Percentiles rank a stretch among this genome's conserved stretches.
These are phyloP conservation scores for Phalloptychus januarius DNA, from an alignment of 2,797 vertebrate genomes.

Conservation along the genomic window DNA sequence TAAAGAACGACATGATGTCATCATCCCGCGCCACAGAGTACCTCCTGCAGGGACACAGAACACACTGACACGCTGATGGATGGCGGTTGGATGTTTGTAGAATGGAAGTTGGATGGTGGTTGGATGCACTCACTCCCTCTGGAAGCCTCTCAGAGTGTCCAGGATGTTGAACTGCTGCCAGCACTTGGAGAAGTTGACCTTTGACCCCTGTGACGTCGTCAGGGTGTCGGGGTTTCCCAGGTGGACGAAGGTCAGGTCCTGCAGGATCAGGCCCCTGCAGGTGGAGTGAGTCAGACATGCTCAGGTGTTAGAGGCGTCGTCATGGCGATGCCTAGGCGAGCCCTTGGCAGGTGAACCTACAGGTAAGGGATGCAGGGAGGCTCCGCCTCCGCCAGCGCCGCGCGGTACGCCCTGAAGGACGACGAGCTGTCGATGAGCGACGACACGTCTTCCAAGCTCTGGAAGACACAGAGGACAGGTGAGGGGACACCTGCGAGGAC, in stretches of 20 bases:
- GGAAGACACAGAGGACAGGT: neutral
- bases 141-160: conserved; percentile 92
- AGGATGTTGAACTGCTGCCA: conserved; percentile 99
- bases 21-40: conserved; percentile 89
- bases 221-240: conserved; percentile 92
- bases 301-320: neutral
- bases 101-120: no score
- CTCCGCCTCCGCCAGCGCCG: conserved; percentile 90
- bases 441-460: conserved; percentile 93
- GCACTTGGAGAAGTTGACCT: conserved; percentile 95
- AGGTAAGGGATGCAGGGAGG: conserved; percentile 94
- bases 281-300: conserved; percentile 7
- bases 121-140: conserved; percentile 86
- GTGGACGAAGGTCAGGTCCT: conserved; percentile 96
- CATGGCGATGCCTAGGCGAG: neutral
- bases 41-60: neutral
- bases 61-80: neutral
- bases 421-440: conserved; percentile 95
- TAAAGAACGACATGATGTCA: conserved; percentile 97
- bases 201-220: conserved; percentile 73
- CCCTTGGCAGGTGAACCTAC: conserved; percentile 28
- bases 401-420: conserved; percentile 92
- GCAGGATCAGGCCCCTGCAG: conserved; percentile 90
- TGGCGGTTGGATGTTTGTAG: no score
- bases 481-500: no score